Conservation (phyloP, 2,888 invertebrate species). For the Thymelicus lineola region DNA sequence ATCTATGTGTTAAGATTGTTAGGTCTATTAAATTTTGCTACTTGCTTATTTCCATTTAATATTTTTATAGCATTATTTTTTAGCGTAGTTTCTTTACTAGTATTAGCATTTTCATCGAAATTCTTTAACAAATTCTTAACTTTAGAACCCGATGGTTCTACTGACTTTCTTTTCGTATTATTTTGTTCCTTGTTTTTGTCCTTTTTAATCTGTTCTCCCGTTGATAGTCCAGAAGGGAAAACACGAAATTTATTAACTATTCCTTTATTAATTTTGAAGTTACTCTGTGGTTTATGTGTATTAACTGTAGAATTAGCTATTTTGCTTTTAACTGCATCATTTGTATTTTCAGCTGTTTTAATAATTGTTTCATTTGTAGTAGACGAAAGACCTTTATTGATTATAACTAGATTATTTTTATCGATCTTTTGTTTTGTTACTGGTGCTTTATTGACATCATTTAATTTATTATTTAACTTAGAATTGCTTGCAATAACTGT, state of each 20-base stretch:
- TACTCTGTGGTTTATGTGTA: constrained; percentile 3
- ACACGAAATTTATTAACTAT: background rate
- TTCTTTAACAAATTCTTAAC: constrained; percentile 38
- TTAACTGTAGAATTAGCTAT: background rate
- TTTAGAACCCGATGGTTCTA: constrained; percentile 13
- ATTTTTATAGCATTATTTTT: background rate
- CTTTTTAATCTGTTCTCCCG: constrained; percentile 11
- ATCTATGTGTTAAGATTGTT: background rate
- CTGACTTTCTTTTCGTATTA: background rate
- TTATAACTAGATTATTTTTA: constrained; percentile 35
- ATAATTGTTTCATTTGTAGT: constrained; percentile 42
- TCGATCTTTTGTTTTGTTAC: background rate
- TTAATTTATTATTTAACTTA: background rate
- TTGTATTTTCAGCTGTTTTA: background rate
- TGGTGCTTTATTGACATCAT: no score
- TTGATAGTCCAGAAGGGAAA: background rate
- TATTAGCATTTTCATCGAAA: constrained; percentile 43
- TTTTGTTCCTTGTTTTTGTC: constrained; percentile 22
- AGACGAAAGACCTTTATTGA: constrained; percentile 42
- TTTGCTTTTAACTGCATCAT: background rate
- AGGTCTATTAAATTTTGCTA: background rate
- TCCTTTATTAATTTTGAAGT: background rate
- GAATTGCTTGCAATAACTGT: background rate
- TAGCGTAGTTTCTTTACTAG: background rate
- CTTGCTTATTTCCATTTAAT: background rate